Evolutionary conservation across 2,888 invertebrate species (phyloP).

Genomic region (Ephialtes manifestator): DNA sequence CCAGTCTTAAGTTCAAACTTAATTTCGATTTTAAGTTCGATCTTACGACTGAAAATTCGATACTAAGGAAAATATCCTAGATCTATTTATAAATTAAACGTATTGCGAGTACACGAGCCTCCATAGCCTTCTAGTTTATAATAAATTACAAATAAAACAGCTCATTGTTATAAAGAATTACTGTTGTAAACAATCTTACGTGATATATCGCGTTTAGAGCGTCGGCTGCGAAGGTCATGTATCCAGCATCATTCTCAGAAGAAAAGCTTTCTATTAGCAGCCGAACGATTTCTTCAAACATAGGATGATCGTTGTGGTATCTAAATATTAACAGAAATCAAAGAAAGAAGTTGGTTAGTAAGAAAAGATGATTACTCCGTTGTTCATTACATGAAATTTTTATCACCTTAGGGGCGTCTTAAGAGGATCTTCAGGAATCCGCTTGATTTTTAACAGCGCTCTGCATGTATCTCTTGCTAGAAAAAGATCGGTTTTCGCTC

Average conservation of each 20-base stretch:
- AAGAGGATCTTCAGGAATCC: slow-evolving; percentile 82
- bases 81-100: no score
- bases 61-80: no score
- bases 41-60: no score
- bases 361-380: not conserved
- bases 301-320: slow-evolving; percentile 86
- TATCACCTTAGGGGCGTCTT: slow-evolving; percentile 83
- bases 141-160: no score
- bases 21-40: no score
- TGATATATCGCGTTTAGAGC: slow-evolving; percentile 89
- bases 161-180: not conserved
- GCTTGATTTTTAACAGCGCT: slow-evolving; percentile 87
- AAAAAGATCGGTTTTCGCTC: slow-evolving; percentile 87
- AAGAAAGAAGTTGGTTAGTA: slow-evolving; percentile 6
- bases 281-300: slow-evolving; percentile 87
- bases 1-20: no score
- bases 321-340: slow-evolving; percentile 77
- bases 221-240: slow-evolving; percentile 88
- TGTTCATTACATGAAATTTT: slow-evolving; percentile 42
- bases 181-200: slow-evolving; percentile 79
- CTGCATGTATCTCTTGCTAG: slow-evolving; percentile 88
- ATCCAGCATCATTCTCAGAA: slow-evolving; percentile 86
- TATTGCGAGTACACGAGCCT: no score
- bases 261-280: slow-evolving; percentile 87
- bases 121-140: no score